Percentiles rank a stretch among this genome's conserved stretches.
These are phyloP conservation scores for Epinotia demarniana DNA, from an alignment of 2,888 invertebrate genomes.

Conservation along the genomic window DNA sequence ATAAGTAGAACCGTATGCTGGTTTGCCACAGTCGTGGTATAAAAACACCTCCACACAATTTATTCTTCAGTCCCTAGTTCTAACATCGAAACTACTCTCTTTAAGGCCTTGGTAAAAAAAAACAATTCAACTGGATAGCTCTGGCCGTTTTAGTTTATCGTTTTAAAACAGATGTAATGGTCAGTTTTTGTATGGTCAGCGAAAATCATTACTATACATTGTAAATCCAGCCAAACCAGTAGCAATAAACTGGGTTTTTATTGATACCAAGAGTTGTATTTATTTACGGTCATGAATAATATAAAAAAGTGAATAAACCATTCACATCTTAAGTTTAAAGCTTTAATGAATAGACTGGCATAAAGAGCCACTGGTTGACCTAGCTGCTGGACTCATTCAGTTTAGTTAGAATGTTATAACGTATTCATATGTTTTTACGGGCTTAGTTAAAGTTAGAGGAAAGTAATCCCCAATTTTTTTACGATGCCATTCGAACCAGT, in stretches of 20 bases:
- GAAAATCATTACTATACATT: background rate
- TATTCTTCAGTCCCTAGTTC: background rate
- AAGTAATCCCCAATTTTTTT: no score
- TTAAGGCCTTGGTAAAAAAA: constrained; percentile 1
- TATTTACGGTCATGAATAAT: background rate
- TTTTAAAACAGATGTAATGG: background rate
- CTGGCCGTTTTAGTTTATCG: constrained; percentile 9
- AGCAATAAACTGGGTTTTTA: constrained; percentile 23
- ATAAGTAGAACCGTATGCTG: no score
- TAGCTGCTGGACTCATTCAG: constrained; percentile 5
- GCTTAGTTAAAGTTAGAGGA: no score
- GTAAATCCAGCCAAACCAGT: constrained; percentile 11
- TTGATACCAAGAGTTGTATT: constrained; percentile 6
- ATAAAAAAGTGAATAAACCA: constrained; percentile 8
- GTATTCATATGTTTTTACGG: background rate
- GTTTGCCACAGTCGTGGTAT: no score
- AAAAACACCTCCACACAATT: no score
- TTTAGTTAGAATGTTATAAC: background rate
- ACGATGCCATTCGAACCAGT: no score
- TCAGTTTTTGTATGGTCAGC: background rate
- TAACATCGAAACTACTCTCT: background rate
- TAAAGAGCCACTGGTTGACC: constrained; percentile 20
- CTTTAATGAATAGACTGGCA: constrained; percentile 14
- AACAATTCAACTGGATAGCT: constrained; percentile 8
- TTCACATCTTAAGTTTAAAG: constrained; percentile 12